phyloP scores from a whole-genome alignment of 1,140 invertebrate species.

The Drosophila parabipectinata region DNA sequence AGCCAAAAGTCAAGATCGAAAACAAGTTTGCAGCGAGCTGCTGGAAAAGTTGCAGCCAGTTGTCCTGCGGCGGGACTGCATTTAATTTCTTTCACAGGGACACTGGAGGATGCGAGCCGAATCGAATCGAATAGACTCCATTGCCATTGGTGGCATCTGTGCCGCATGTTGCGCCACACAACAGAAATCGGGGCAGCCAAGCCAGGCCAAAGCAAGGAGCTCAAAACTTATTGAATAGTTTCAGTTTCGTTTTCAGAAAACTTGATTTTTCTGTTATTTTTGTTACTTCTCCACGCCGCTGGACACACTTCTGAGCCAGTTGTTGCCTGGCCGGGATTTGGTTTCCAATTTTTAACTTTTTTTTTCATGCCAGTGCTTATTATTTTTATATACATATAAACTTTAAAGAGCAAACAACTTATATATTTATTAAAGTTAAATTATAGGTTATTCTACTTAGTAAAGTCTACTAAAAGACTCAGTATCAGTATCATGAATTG shows the following conservation, averaged over 20 bases:
- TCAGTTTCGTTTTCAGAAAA: conserved; percentile 46
- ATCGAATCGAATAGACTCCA: conserved; percentile 40
- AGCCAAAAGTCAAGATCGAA: conserved; percentile 68
- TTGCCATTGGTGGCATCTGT: conserved; percentile 14
- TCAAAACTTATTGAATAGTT: conserved; percentile 64
- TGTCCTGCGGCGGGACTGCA: conserved; percentile 42
- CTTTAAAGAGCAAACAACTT: neutral
- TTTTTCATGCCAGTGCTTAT: neutral
- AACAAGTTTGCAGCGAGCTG: conserved; percentile 46
- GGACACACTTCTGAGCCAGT: conserved; percentile 2
- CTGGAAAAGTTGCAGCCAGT: conserved; percentile 56
- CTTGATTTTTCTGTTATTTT: conserved; percentile 44
- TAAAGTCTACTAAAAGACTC: too few species aligned
- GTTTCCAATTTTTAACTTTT: conserved; percentile 10
- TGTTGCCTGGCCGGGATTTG: neutral
- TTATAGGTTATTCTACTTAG: too few species aligned
- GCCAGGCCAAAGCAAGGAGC: neutral
- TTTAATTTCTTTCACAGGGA: conserved; percentile 60
- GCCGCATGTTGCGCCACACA: conserved; percentile 17
- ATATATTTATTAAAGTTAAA: neutral
- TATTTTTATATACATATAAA: neutral
- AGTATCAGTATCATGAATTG: neutral
- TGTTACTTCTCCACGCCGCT: neutral
- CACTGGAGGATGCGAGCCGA: conserved; percentile 36
- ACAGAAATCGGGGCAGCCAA: conserved; percentile 27